Evolutionary conservation across 2,113 vertebrate species (phyloP).

Genomic region (Xiphorhynchus elegans): DNA sequence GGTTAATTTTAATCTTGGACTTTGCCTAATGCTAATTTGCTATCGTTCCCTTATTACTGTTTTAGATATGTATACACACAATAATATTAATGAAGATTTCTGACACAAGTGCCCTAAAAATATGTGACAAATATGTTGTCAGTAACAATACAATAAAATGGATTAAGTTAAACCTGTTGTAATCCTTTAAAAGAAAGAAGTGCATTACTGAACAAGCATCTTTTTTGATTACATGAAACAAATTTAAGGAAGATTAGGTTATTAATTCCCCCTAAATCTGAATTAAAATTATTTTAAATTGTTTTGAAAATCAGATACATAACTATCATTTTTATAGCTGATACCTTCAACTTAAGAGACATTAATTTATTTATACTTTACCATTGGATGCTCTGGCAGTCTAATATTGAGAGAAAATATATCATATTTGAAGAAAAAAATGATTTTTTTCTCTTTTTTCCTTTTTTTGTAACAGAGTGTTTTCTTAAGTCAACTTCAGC

Average conservation of each 20-base stretch:
- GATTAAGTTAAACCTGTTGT: slow-evolving; percentile 14
- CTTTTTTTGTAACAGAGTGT: not conserved
- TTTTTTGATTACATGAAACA: not conserved
- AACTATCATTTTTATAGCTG: not conserved
- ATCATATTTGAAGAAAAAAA: not conserved
- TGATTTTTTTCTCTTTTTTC: accelerated
- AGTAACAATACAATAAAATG: not conserved
- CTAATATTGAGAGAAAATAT: not conserved
- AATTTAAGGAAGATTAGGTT: not conserved
- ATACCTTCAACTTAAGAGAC: not conserved
- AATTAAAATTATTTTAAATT: not conserved
- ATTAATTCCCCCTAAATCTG: not conserved
- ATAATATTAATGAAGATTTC: not conserved
- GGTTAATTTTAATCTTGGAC: not conserved
- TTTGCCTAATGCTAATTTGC: not conserved
- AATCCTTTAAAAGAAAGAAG: not conserved
- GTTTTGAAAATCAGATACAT: not conserved
- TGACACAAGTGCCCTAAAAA: not conserved
- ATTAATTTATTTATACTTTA: not conserved
- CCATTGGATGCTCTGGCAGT: not conserved
- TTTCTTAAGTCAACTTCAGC: not conserved
- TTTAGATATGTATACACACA: not conserved
- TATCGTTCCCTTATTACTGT: not conserved
- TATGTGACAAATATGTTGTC: not conserved
- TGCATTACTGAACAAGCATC: not conserved